Evolutionary conservation across 92 coral and sea anemone genomes (phyloP), one percentile per base, ranked within the genome.

Genomic region (Scolanthus callimorphus): DNA sequence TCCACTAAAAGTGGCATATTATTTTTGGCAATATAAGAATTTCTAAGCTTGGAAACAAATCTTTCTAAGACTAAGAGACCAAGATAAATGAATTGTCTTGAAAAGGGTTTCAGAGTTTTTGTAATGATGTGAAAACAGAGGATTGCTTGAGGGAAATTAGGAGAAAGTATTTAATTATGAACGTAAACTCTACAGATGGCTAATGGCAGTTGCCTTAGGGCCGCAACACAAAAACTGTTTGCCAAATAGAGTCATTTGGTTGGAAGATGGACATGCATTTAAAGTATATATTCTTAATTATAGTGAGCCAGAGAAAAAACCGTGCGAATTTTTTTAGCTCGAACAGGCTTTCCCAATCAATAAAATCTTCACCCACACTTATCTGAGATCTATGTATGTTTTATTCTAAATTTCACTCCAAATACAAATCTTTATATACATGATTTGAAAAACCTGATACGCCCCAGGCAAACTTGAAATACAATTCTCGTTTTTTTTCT

Each of bases 291-390:
- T 23, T 45, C 34, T 23, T 20, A 49, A n/a, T 34, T 43, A 20
- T 29, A 59, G 1, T 28, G 27, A 26, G 39, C 29, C 24, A 20
- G 1, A 27, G 25, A 25, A 37, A 47, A 11, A 3, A 68, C 58
- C 75, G 75, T 68, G 75, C 44, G 75, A 68, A 68, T 17, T 28
- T 9, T 4, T 10, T 10, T n/a, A 47, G 54, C 37, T 46, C 29
- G 31, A n/a, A 41, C 75, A 67, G 52, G 6, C 52, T 9, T 46
- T 46, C 17, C 4, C 52, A 10, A 46, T 46, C 52, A 9, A 6
- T 46, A 19, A 46, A 46, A 46, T 46, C 52, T 46, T 21, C 52
- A 21, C 12, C 22, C 17, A 46, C 17, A 46, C 4, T 20, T 10
- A 11, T 46, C 23, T 10, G 4, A 11, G 6, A 46, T 11, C 12